Evolutionary conservation across 2,888 invertebrate genomes (phyloP).

Genomic region (Drosophila paramelanica): DNA sequence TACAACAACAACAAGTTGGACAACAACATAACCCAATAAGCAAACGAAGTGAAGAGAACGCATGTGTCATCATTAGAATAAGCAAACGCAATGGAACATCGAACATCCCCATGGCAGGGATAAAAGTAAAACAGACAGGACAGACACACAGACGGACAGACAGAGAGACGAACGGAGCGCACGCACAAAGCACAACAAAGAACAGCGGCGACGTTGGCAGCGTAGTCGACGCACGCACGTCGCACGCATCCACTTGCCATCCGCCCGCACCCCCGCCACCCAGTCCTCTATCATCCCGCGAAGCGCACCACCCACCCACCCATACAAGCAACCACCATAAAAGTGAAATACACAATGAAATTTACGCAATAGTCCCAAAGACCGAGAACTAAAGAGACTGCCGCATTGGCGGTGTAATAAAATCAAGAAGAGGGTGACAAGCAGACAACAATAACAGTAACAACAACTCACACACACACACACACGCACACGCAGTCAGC

Average conservation of each 20-base stretch:
- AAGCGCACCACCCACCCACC: constrained; percentile 27
- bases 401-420: constrained; percentile 72
- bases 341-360: constrained; percentile 79
- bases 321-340: constrained; percentile 67
- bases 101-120: constrained; percentile 66
- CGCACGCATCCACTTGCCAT: constrained; percentile 47
- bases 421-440: constrained; percentile 78
- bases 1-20: constrained; percentile 7
- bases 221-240: constrained; percentile 57
- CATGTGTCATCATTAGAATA: constrained; percentile 80
- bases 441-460: constrained; percentile 62
- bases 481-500: constrained; percentile 55
- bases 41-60: constrained; percentile 54
- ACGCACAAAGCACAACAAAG: constrained; percentile 27
- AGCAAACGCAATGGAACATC: constrained; percentile 48
- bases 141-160: constrained; percentile 9
- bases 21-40: constrained; percentile 63
- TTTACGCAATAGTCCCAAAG: constrained; percentile 72
- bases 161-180: constrained; percentile 10
- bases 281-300: background rate
- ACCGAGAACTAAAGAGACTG: constrained; percentile 68
- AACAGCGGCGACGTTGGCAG: constrained; percentile 56
- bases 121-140: constrained; percentile 51
- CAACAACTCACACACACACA: constrained; percentile 38
- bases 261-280: constrained; percentile 18